Percentiles rank a stretch among this genome's conserved stretches.
Conservation (phyloP, 2,113 vertebrate genomes). For the Hipposideros armiger region DNA sequence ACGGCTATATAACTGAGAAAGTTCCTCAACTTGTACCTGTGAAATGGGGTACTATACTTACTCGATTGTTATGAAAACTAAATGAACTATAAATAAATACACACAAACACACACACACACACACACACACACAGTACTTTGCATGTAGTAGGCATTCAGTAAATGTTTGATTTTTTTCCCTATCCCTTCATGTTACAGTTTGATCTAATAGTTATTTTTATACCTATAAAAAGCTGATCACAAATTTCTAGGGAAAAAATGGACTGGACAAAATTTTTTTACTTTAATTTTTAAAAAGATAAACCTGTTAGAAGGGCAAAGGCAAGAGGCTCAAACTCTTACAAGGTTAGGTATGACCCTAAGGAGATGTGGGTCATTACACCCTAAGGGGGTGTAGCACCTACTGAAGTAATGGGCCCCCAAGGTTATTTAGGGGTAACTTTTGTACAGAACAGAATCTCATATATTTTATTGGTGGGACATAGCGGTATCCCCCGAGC, state of each 20-base stretch:
- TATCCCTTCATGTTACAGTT: neutral
- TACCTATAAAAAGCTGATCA: neutral
- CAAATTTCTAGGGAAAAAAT: neutral
- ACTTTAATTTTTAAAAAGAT: conserved; percentile 36
- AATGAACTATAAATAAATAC: neutral
- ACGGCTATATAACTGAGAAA: neutral
- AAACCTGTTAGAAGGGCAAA: neutral
- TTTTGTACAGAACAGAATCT: neutral
- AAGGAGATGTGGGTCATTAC: no score
- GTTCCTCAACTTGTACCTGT: neutral
- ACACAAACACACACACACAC: neutral
- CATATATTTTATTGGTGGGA: neutral
- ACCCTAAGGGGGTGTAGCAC: no score
- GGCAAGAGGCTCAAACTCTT: neutral
- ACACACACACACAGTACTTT: neutral
- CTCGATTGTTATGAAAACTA: neutral
- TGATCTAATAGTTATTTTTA: neutral
- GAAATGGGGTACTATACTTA: neutral
- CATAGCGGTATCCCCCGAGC: neutral
- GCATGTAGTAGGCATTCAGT: neutral
- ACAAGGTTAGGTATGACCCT: neutral
- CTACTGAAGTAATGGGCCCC: neutral
- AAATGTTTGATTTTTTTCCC: conserved; percentile 4
- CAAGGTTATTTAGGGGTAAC: neutral
- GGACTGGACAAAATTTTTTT: neutral